Evolutionary conservation across 2,888 invertebrate species (phyloP), one percentile per base, ranked within the genome.

Genomic region (Amiota minor): DNA sequence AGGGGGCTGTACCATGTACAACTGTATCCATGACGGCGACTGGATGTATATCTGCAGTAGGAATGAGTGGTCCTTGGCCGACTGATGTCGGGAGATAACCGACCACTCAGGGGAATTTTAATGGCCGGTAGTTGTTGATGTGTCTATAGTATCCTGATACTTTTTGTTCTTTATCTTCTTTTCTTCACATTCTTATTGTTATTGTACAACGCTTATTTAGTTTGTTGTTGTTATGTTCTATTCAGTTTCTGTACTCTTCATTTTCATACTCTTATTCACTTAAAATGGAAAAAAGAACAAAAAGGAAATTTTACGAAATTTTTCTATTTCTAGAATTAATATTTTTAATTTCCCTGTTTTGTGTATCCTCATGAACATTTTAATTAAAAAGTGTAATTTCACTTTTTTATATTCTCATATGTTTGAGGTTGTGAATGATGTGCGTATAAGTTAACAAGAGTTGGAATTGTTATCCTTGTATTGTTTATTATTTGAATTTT

Each of bases 151-250:
- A 56, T 56, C 10, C 20, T 14, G n/a, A 11, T 59, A 11, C 18
- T 18, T 59, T 16, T 59, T 18, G 56, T 59, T 59, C 35, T 59
- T 59, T 16, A 59, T 18, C 18, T n/a, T 18, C 11, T 16, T 18
- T 14, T 59, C 18, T 59, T 14, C 18, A 35, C 35, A 18, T 20
- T 59, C n/a, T 53, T 53, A n/a, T n/a, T 12, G 9, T 16, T 12
- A n/a, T n/a, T 53, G 53, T 59, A 12, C 16, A 23, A 20, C 11
- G 62, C 45, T 46, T 14, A 35, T 62, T 9, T 18, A 18, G 59
- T 16, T 62, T 62, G 8, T 62, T 20, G 20, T 59, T 59, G 20
- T 75, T 74, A 70, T 72, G 72, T 74, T 74, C 74, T 76, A 78
- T 70, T 56, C 16, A 77, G 68, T 61, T 73, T 6, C 35, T 35